Evolutionary conservation across 2,888 invertebrate genomes (phyloP), one percentile per base, ranked within the genome.

Genomic region (Apomyelois bistriatella): DNA sequence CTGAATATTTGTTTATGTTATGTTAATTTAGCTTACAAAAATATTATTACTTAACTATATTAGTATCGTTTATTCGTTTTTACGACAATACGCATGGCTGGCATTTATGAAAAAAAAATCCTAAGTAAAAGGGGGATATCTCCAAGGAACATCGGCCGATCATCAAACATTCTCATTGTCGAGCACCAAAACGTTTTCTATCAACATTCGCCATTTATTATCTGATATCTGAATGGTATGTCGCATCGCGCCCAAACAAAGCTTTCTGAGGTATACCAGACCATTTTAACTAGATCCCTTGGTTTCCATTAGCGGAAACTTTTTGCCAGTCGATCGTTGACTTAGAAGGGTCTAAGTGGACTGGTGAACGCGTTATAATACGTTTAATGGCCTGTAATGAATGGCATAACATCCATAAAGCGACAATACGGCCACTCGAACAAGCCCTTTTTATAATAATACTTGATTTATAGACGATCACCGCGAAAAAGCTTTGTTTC

Each of bases 361-460:
- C 53, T 79, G 80, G 86, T 78, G 70, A 75, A 66, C 64, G 71
- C 66, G 65, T 82, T 82, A 89, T 89, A 90, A 88, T 86, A 79
- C 83, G 81, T 85, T 89, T 87, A 90, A 90, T 90, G 90, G 88
- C 82, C 74, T 87, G 90, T 88, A 90, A 89, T 89, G 89, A 88
- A 90, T 87, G 80, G 85, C 76, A 85, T 88, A 88, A 90, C 90
- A 90, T 87, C 89, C 80, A 90, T 90, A 88, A 89, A 85, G 77
- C 77, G 76, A 90, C 90, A 90, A 90, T 86, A 81, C 75, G 73
- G 79, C 78, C 80, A 85, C 89, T 88, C 85, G 84, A 88, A 87
- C 77, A 78, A 76, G 84, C 81, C 81, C 83, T 79, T 85, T 58
- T 84, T 87, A 85, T 86, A 83, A 82, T 85, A 87, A 82, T 78